These are phyloP conservation scores for Acanthurus tractus DNA, from an alignment of 2,797 vertebrate species.

Conservation along the genomic window DNA sequence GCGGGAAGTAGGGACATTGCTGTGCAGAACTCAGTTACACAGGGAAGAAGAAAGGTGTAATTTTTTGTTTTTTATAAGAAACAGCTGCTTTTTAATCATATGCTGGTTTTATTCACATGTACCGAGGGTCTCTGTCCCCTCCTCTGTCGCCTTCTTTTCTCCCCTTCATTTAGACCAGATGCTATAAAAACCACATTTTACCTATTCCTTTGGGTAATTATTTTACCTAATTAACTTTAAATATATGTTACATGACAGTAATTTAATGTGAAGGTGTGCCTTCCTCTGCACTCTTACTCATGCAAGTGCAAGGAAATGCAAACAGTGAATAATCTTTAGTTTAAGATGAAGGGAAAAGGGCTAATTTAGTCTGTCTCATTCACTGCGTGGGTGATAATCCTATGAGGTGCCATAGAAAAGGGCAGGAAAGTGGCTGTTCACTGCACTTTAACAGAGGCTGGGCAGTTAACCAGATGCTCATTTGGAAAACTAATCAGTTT, in stretches of 20 bases:
- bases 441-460: neutral
- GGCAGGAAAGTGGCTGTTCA: neutral
- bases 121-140: neutral
- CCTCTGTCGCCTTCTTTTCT: neutral
- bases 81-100: neutral
- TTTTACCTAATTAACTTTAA: neutral
- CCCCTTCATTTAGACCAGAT: neutral
- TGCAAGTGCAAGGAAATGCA: neutral
- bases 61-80: neutral
- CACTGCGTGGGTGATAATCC: slow-evolving; percentile 1
- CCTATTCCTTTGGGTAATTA: neutral
- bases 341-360: neutral
- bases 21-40: slow-evolving; percentile 20
- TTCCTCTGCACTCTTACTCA: neutral
- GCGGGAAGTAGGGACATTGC: slow-evolving; percentile 13
- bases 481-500: neutral
- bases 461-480: neutral
- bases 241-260: neutral
- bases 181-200: neutral
- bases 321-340: neutral
- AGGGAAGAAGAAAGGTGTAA: slow-evolving; percentile 1
- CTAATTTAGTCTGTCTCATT: neutral
- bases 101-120: neutral
- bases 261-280: neutral
- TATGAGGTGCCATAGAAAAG: neutral